phyloP scores from a whole-genome alignment of 2,888 invertebrate species.

The Cyclophora albipunctata region DNA sequence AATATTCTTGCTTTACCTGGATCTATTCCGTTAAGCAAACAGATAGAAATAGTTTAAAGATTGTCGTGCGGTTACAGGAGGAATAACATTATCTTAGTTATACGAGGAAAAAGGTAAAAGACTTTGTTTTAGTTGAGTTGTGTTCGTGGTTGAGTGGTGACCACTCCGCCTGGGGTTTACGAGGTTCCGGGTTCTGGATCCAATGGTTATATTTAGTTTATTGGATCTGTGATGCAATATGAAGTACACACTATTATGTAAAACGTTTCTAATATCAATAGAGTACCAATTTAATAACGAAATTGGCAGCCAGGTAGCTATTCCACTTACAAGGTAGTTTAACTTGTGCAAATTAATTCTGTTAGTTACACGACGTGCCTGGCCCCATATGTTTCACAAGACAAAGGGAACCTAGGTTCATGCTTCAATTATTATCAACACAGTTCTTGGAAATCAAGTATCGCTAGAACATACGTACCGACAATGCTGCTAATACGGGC shows the following conservation, averaged over 20 bases:
- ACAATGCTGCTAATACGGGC: neutral
- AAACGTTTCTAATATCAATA: no score
- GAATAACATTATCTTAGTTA: neutral
- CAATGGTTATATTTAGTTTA: no score
- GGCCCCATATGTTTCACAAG: constrained; percentile 1
- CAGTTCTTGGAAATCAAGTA: constrained; percentile 3
- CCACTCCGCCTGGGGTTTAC: no score
- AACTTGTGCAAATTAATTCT: no score
- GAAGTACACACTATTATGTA: no score
- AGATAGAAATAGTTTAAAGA: constrained; percentile 28
- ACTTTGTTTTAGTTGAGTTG: no score
- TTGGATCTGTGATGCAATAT: no score
- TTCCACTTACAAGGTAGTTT: no score
- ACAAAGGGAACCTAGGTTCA: constrained; percentile 4
- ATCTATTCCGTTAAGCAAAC: constrained; percentile 50
- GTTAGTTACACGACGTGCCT: neutral
- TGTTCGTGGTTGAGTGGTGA: no score
- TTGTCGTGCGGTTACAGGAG: constrained; percentile 15
- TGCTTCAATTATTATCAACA: neutral
- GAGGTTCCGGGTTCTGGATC: no score
- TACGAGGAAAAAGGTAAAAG: no score
- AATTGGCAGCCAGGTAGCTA: no score
- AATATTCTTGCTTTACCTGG: constrained; percentile 20
- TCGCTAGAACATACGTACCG: constrained; percentile 5
- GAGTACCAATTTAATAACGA: neutral